phyloP scores from a whole-genome alignment of 2,888 invertebrate genomes.

The Chymomyza procnemis region DNA sequence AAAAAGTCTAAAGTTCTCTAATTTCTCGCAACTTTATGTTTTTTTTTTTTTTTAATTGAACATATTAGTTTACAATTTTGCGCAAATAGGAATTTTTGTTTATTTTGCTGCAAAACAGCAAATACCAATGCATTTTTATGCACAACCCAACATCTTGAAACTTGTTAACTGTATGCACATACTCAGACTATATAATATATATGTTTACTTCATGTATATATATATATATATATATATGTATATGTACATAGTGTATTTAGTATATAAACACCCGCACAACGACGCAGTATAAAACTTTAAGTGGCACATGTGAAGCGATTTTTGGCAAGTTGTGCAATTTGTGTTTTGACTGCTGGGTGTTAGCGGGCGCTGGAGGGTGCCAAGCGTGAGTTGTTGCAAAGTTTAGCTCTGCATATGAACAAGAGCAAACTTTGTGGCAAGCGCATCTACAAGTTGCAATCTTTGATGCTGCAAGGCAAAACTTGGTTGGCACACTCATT shows the following conservation, averaged over 20 bases:
- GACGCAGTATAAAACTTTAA: slow-evolving; percentile 52
- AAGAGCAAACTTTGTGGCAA: slow-evolving; percentile 39
- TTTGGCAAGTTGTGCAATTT: slow-evolving; percentile 71
- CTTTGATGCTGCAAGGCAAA: slow-evolving; percentile 61
- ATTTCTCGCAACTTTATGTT: too few relatives aligned
- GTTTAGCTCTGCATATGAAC: slow-evolving; percentile 41
- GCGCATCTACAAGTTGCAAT: slow-evolving; percentile 63
- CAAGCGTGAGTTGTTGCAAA: slow-evolving; percentile 37
- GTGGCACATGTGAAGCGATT: slow-evolving; percentile 72
- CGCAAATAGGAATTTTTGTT: neutral
- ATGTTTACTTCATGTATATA: neutral
- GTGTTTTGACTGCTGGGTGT: slow-evolving; percentile 27
- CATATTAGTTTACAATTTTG: neutral
- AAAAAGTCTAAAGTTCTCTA: too few relatives aligned
- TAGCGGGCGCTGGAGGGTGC: slow-evolving; percentile 22
- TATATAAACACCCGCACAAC: slow-evolving; percentile 5
- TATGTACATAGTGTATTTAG: too few relatives aligned
- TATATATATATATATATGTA: slow-evolving; percentile 9
- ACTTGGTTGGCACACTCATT: slow-evolving; percentile 62
- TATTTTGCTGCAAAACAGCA: neutral
- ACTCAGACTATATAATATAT: neutral
- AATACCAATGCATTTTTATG: neutral
- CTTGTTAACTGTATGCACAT: neutral
- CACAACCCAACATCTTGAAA: neutral
- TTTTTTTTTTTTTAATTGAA: too few relatives aligned